Percentiles rank a stretch among this genome's conserved stretches.
These are phyloP conservation scores for Epinephelus coioides DNA, from an alignment of 2,797 vertebrate genomes.

Conservation along the genomic window DNA sequence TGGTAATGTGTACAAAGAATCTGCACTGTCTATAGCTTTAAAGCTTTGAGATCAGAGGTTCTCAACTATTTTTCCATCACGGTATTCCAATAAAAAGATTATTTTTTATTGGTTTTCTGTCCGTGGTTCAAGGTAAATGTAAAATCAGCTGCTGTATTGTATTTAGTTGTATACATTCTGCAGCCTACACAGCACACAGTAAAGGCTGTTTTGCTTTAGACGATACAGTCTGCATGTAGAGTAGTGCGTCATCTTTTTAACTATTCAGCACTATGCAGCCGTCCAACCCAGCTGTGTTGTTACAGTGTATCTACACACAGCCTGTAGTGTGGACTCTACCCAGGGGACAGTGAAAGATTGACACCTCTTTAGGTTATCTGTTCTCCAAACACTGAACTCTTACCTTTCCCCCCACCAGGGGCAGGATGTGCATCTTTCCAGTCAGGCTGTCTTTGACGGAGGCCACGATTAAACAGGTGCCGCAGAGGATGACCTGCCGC, in stretches of 20 bases:
- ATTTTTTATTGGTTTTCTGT: neutral
- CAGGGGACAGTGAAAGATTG: constrained; percentile 26
- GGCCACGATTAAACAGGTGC: constrained; percentile 96
- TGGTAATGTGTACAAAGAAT: neutral
- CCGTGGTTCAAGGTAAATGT: neutral
- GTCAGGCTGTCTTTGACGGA: constrained; percentile 97
- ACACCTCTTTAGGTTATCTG: constrained; percentile 13
- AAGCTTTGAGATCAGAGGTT: neutral
- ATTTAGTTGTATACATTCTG: neutral
- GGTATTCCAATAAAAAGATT: neutral
- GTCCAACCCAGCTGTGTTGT: constrained; percentile 70
- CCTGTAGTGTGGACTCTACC: constrained; percentile 8
- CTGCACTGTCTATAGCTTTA: neutral
- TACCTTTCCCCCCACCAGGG: constrained; percentile 97
- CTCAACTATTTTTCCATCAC: neutral
- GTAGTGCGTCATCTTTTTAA: constrained; percentile 4
- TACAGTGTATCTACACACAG: constrained; percentile 38
- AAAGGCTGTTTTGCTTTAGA: neutral
- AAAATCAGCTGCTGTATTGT: neutral
- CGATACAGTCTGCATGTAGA: neutral
- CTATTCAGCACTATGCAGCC: constrained; percentile 17
- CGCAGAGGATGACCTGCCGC: constrained; percentile 95
- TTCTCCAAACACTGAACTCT: constrained; percentile 56
- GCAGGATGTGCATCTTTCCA: constrained; percentile 98
- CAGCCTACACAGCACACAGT: neutral